Evolutionary conservation across 2,888 invertebrate species (phyloP), one percentile per base, ranked within the genome.

Genomic region (Boloria selene): DNA sequence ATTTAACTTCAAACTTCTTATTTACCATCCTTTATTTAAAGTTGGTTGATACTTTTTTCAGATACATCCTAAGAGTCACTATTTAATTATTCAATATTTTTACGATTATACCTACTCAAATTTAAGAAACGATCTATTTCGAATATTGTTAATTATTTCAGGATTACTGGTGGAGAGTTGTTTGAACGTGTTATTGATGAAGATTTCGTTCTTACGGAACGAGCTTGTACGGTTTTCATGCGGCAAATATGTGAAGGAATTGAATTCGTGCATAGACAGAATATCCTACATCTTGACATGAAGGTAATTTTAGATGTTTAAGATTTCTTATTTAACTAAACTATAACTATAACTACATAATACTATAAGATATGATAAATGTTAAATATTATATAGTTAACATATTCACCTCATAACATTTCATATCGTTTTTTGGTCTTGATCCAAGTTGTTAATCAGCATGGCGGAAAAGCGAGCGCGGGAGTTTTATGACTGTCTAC

Each of bases 101-200:
- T 38, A 38, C 2, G 10, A 10, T 10, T 38, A 10, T 38, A 38
- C 7, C 31, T 38, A 38, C 10, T 38, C 31, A 38, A 38, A 38
- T 10, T 38, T 31, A 6, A n/a, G 47, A 16, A 49, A 38, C 7
- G 31, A 38, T 10, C 2, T 38, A 10, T 38, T 38, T 38, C 10
- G 14, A 16, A n/a, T 16, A 49, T 3, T 13, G 3, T 51, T 50
- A 38, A 42, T 65, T 14, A 38, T 64, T 94, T 55, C 93, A 99
- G 99, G 79, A 98, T 99, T 77, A 96, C 97, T 81, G 99, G 99
- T 10, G 99, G 99, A 1, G 99, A 99, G 88, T 92, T 99, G 52
- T 99, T 99, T 85, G 99, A 99, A 88, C 94, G 99, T 62, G 99
- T 99, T 26, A 99, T 99, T 71, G 98, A 98, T 80, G 99, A 99